Evolutionary conservation across 2,797 vertebrate genomes (phyloP), one percentile per base, ranked within the genome.

Genomic region (Oceanodroma leucorhoa): DNA sequence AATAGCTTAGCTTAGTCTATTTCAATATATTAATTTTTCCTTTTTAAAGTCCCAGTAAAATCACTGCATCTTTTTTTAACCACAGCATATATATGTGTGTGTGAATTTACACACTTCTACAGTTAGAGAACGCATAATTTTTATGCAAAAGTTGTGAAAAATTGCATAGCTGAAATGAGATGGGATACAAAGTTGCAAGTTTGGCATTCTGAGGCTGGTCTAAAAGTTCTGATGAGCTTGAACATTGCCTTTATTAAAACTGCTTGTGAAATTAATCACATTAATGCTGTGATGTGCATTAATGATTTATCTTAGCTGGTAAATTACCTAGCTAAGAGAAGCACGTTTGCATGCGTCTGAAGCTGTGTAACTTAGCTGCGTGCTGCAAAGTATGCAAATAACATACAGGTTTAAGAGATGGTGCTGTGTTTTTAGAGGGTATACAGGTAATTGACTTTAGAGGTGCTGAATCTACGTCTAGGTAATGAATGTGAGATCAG

Each of bases 311-410:
- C 11, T 19, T 40, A 36, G 40, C 19, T 72, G 71, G 46, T 41
- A 41, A 79, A 54, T 24, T 53, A 30, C 17, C 79, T 43, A 45
- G 66, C 43, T 85, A 15, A 67, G 61, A 48, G 80, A 88, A 61
- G 32, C 65, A 22, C 1, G 29, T 67, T 50, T 85, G n/a, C 32
- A 5, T 29, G 13, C 3, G 1, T 55, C 45, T 81, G 62, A 50
- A 78, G 45, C 23, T 45, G 53, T 0, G 0, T 55, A 29, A 41
- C 6, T 45, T 23, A 48, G 24, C 29, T 46, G 11, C 9, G 5
- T 26, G 24, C 51, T 73, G 48, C n/a, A 45, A 78, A 75, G 50
- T 26, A 27, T 14, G 30, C 45, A 62, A 62, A 64, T 34, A 50
- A 20, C 8, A 6, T 2, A 18, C 2, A 11, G 6, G 9, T 58